Percentiles rank a stretch among this genome's conserved stretches.
Conservation (phyloP, 2,113 vertebrate genomes). For the Vanacampus margaritifer region DNA sequence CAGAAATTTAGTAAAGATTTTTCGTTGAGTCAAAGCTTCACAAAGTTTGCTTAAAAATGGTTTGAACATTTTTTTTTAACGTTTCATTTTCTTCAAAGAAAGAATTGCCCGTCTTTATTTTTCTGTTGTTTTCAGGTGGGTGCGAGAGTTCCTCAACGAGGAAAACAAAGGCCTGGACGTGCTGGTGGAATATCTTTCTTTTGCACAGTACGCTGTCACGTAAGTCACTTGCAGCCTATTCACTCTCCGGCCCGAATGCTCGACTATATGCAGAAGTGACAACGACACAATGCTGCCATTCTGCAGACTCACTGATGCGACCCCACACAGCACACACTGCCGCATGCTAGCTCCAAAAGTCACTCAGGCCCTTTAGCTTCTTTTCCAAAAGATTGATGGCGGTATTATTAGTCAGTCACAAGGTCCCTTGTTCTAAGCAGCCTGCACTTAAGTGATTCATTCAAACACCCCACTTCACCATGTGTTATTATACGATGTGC, state of each 20-base stretch:
- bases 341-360: constrained; percentile 58
- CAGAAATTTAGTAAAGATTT: too few species aligned
- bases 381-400: constrained; percentile 59
- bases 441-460: constrained; percentile 42
- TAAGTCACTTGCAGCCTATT: constrained; percentile 71
- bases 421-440: constrained; percentile 45
- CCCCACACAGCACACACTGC: constrained; percentile 31
- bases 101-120: not conserved
- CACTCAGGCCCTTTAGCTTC: constrained; percentile 44
- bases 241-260: constrained; percentile 2
- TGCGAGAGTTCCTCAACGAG: constrained; percentile 96
- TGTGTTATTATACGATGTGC: constrained; percentile 60
- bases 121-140: constrained; percentile 79
- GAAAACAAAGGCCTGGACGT: constrained; percentile 97
- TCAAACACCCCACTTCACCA: constrained; percentile 27
- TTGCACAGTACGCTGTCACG: constrained; percentile 98
- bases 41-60: too few species aligned
- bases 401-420: constrained; percentile 63
- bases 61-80: too few species aligned
- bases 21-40: too few species aligned
- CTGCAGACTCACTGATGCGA: constrained; percentile 45
- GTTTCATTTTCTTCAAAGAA: not conserved
- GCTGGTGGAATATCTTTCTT: constrained; percentile 96
- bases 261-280: constrained; percentile 27
- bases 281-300: constrained; percentile 61